Percentiles rank a stretch among this genome's conserved stretches.
Evolutionary conservation across 2,888 invertebrate genomes (phyloP).

Genomic region (Chirona hameri): DNA sequence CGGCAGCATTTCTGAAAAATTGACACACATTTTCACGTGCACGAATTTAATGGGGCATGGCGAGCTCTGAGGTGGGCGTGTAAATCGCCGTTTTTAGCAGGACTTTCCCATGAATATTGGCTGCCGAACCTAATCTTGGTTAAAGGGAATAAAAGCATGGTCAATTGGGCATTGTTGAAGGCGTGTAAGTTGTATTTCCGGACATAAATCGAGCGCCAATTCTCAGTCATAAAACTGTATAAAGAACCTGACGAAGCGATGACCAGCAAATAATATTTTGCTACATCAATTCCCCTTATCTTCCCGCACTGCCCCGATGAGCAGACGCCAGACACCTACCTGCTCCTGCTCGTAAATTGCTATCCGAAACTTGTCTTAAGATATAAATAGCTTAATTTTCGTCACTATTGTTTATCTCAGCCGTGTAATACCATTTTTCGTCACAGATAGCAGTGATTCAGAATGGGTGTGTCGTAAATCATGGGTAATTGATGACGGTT

Average conservation of each 20-base stretch:
- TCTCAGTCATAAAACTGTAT: no score
- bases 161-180: no score
- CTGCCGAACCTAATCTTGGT: background rate
- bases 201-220: no score
- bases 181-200: no score
- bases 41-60: background rate
- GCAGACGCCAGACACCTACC: no score
- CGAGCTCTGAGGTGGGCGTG: background rate
- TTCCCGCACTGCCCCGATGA: background rate
- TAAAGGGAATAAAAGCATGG: background rate
- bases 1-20: constrained; percentile 8
- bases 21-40: constrained; percentile 26
- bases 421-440: constrained; percentile 1
- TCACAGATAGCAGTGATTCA: background rate
- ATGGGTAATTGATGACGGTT: background rate
- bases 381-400: background rate
- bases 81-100: background rate
- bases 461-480: background rate
- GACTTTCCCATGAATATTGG: background rate
- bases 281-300: no score
- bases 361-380: background rate
- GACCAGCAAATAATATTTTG: no score
- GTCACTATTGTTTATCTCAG: background rate
- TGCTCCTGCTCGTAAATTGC: background rate
- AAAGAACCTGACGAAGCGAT: no score